Evolutionary conservation across 2,797 vertebrate species (phyloP), one percentile per base, ranked within the genome.

Genomic region (Macropodus opercularis): DNA sequence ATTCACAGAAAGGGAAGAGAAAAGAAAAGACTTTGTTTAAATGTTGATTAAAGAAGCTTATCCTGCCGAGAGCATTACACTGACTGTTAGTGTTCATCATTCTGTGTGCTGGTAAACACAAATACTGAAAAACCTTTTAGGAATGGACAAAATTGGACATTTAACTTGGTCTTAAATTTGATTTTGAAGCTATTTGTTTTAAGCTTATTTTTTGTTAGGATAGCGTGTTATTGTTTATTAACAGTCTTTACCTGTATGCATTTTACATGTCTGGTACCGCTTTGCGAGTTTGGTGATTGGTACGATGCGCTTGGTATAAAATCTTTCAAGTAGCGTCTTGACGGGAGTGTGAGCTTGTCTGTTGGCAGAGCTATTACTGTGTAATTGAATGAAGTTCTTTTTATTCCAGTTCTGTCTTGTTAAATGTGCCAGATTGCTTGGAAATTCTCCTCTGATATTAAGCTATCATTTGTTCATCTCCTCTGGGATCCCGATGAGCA

Each of bases 41-140:
- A 84, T 77, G 70, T 80, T 83, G 56, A 80, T 85, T 78, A 71
- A 69, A 56, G 18, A 23, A 65, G 65, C 22, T 38, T 23, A 32
- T 60, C 68, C 54, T 53, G 49, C 55, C 72, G 67, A 65, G 59
- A 61, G 64, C 41, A 14, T 26, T 64, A 21, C 3, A 21, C 52
- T 38, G 54, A 36, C 57, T 42, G 58, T 39, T 38, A 4, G 43
- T 36, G 35, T 61, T 60, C 54, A 48, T 51, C 31, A 27, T 62
- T 9, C n/a, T 31, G 8, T 49, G 15, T 48, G 24, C 14, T 66
- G 40, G 40, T 67, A 14, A 63, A 46, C 14, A 31, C 7, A 2
- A 3, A 11, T 44, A n/a, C n/a, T n/a, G n/a, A n/a, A n/a, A n/a
- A n/a, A n/a, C n/a, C 59, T 65, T 59, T 71, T 18, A 56, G 36